A percentile compares a stretch with the other conserved stretches of the same genome.
Conservation (phyloP, 1,140 invertebrate species). For the Penaeus chinensis region DNA sequence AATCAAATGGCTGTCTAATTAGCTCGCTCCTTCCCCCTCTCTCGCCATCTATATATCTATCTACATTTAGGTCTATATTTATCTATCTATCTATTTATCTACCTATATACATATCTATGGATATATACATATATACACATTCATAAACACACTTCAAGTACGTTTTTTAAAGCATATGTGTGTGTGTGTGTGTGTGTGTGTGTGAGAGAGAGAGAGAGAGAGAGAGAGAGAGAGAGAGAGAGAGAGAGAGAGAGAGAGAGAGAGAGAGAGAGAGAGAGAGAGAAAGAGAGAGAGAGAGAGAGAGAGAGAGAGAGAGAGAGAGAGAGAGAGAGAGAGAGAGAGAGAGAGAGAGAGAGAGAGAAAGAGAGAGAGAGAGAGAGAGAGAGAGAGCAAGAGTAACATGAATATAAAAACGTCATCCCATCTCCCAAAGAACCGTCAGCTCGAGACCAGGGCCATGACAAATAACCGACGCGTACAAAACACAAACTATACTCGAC, state of each 20-base stretch:
- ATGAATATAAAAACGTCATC: too few relatives aligned
- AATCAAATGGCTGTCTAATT: too few relatives aligned
- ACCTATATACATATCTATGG: background rate
- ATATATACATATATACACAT: background rate
- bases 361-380: slow-evolving; percentile 2
- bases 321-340: slow-evolving; percentile 5
- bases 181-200: slow-evolving; percentile 8
- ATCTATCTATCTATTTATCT: background rate
- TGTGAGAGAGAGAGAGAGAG: background rate
- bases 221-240: background rate
- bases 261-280: slow-evolving; percentile 30
- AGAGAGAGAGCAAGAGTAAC: background rate
- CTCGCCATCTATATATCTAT: too few relatives aligned
- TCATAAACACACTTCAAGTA: background rate
- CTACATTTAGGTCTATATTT: too few relatives aligned
- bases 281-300: background rate
- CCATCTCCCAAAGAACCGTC: too few relatives aligned
- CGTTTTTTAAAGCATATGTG: background rate
- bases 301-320: slow-evolving; percentile 22
- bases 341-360: slow-evolving; percentile 13
- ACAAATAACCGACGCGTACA: too few relatives aligned
- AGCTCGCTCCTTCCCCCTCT: too few relatives aligned
- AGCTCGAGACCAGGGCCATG: too few relatives aligned
- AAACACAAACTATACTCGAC: too few relatives aligned
- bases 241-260: background rate